phyloP scores from a whole-genome alignment of 2,888 invertebrate species.

The Gibbula magus region DNA sequence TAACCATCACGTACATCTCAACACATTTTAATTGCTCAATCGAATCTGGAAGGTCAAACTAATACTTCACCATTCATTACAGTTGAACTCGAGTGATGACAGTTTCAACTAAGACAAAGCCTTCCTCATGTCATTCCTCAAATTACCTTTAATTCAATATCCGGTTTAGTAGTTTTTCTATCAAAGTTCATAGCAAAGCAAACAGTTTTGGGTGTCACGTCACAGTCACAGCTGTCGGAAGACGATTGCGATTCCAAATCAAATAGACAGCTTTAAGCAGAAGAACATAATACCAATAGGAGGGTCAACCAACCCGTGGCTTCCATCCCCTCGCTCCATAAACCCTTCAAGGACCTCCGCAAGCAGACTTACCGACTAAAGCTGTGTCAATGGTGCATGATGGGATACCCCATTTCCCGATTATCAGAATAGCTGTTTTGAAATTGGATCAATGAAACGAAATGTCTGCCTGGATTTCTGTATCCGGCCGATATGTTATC shows the following conservation, averaged over 20 bases:
- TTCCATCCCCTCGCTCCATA: not conserved
- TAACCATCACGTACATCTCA: too few relatives aligned
- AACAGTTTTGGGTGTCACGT: not conserved
- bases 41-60: too few relatives aligned
- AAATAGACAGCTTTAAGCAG: not conserved
- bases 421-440: conserved; percentile 10
- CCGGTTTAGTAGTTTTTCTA: not conserved
- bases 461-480: conserved; percentile 1
- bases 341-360: not conserved
- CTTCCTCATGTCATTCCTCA: too few relatives aligned
- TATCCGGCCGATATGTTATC: conserved; percentile 10
- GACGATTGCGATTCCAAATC: not conserved
- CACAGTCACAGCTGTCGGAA: not conserved
- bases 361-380: not conserved
- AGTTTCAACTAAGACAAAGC: too few relatives aligned
- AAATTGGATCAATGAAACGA: conserved; percentile 14
- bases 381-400: not conserved
- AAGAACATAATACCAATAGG: not conserved
- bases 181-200: not conserved
- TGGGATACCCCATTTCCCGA: conserved; percentile 3
- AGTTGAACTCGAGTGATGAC: too few relatives aligned
- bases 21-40: too few relatives aligned
- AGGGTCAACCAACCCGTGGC: not conserved
- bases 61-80: too few relatives aligned
- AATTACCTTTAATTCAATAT: not conserved